Percentiles rank a stretch among this genome's conserved stretches.
Conservation (phyloP, 2,113 vertebrate species). For the Oncorhynchus keta region DNA sequence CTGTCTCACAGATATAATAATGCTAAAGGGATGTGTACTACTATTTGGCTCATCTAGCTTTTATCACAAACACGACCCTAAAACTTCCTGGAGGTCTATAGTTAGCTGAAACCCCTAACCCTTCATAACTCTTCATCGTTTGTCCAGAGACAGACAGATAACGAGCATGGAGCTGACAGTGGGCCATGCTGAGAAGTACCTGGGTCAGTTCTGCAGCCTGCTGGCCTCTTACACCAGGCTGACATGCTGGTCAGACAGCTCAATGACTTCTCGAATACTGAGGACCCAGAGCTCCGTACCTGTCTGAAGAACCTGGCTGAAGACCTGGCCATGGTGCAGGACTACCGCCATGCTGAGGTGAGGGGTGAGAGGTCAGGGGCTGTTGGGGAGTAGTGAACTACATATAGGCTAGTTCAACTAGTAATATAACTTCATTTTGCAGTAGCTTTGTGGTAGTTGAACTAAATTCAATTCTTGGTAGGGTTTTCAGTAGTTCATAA, state of each 20-base stretch:
- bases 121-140: not conserved
- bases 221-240: conserved; percentile 65
- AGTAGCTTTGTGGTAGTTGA: no score
- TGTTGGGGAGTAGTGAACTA: not conserved
- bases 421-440: no score
- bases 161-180: conserved; percentile 66
- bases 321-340: conserved; percentile 80
- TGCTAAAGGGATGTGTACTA: not conserved
- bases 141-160: conserved; percentile 59
- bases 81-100: no score
- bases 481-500: no score
- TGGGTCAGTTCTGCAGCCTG: conserved; percentile 72
- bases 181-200: conserved; percentile 63
- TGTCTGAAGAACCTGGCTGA: conserved; percentile 71
- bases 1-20: no score
- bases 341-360: conserved; percentile 83
- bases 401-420: no score
- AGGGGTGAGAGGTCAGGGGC: not conserved
- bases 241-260: conserved; percentile 74
- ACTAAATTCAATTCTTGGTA: no score
- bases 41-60: not conserved
- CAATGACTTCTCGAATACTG: conserved; percentile 51
- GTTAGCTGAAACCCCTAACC: no score
- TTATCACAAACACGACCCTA: no score
- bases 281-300: conserved; percentile 60